Conservation (phyloP, 2,888 invertebrate genomes). For the Germaria angustata region DNA sequence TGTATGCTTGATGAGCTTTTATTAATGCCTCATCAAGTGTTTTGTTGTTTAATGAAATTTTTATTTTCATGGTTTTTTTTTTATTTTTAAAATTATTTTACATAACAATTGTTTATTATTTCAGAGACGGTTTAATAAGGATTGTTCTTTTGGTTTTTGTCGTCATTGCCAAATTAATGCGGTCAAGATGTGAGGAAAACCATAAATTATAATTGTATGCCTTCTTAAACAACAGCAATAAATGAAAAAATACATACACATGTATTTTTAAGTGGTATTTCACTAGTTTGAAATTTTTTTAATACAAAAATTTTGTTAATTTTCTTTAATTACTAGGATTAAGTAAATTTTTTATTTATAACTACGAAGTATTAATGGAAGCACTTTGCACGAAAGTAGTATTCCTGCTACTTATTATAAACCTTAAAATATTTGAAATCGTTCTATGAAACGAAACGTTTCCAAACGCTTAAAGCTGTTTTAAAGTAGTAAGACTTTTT, state of each 20-base stretch:
- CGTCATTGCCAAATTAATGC: slow-evolving; percentile 22
- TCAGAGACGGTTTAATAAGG: slow-evolving; percentile 33
- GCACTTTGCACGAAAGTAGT: too few relatives aligned
- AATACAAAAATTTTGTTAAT: not conserved
- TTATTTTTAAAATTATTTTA: slow-evolving; percentile 25
- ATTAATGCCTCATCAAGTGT: slow-evolving; percentile 68
- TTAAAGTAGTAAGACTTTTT: too few relatives aligned
- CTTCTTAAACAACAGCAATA: not conserved
- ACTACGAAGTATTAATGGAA: too few relatives aligned
- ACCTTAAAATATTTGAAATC: too few relatives aligned
- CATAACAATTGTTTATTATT: slow-evolving; percentile 56
- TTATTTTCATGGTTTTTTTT: slow-evolving; percentile 21
- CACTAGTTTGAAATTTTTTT: slow-evolving; percentile 18
- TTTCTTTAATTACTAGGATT: too few relatives aligned
- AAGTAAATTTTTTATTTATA: too few relatives aligned
- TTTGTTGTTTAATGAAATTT: slow-evolving; percentile 64
- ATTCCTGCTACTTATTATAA: too few relatives aligned
- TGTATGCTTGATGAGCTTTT: slow-evolving; percentile 54
- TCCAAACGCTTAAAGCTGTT: too few relatives aligned
- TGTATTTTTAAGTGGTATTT: not conserved
- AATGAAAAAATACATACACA: not conserved
- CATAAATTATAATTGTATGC: too few relatives aligned
- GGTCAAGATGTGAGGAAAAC: slow-evolving; percentile 31
- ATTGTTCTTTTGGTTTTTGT: slow-evolving; percentile 11
- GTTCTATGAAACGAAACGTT: too few relatives aligned